Base-by-base conservation (phyloP, 1,140 invertebrate species). In the Amphibalanus amphitrite region DNA sequence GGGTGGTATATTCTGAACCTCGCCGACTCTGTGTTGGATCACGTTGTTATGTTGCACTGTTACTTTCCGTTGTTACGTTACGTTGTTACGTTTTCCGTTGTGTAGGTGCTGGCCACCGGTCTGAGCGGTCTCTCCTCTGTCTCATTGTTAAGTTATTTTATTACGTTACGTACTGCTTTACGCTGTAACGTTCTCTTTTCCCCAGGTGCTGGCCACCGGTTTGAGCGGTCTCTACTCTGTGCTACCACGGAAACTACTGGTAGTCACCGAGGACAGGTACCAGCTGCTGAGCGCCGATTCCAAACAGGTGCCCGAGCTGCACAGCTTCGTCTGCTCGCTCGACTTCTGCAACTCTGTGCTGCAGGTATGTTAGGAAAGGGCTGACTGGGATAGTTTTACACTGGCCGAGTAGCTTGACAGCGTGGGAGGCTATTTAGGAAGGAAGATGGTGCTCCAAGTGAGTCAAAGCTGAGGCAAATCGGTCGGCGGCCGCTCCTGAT, bases 261-360 rank as follows among this genome's bases (percentile, higher is more conserved):
- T 67, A 8, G 10, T 67, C n/a, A 15, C 65, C 28, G 65, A 26
- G 65, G 26, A 26, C 28, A n/a, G n/a, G 17, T 67, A 67, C 65
- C n/a, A 28, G 28, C 73, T 72, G 26, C 33, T 38, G 69, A 69
- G 68, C 25, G 0, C 29, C 70, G 67, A 38, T 30, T 30, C 40
- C 17, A 29, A 30, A 70, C 65, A 67, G 28, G 88, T 95, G 40
- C 87, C 91, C 73, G 90, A 93, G 75, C 81, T 98, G 8, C 87
- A 87, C 40, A 85, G 91, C 72, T 95, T 98, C 78, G 88, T 97
- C 75, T 94, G 94, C 79, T 95, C 92, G 0, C 81, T 98, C 30
- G 93, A 97, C 81, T 98, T 98, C 80, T 97, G 94, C 79, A 97
- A 98, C 84, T 93, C 93, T 30, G 92, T 97, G 25, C 89, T 93